Base-by-base conservation (phyloP, 2,888 invertebrate species). In the Nomada goodeniana region DNA sequence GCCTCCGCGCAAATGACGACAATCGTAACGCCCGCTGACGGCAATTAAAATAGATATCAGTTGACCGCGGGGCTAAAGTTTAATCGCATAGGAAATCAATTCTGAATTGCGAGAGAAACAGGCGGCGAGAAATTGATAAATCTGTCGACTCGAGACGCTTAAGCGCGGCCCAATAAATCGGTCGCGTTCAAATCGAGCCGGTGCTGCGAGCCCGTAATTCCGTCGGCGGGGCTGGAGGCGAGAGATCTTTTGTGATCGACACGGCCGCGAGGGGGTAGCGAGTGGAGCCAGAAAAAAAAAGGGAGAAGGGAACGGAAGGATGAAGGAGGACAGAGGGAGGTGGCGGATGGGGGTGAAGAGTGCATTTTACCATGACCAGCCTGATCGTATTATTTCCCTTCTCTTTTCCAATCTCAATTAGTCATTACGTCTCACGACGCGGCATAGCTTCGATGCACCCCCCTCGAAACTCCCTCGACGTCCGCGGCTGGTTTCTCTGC, bases 391-490 rank as follows among this genome's bases (percentile, higher is more conserved):
- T 88, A 88, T 87, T 75, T 80, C 83, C 77, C 75, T 63, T 75
- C 85, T 84, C 86, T 86, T 86, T 84, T 89, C 89, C 88, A 83
- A 89, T 90, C 90, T 89, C 89, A 89, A 89, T 89, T 89, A 89
- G 89, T 89, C 89, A 89, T 89, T 90, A 89, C 90, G 88, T 89
- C 89, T 89, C 83, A 83, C 85, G 83, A 76, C 83, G 70, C 80
- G 84, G 86, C 88, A 53, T 23, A 61, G 78, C 71, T 60, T 50
- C 79, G 88, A 88, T 88, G 88, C 86, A 84, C 80, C 82, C 88
- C 83, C 80, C 86, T 80, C 85, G 86, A 86, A 86, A 60, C 76
- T 64, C 87, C 77, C 86, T 44, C 82, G 67, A 53, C 86, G 85
- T 79, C 74, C 70, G 75, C 65, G 76, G 77, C 65, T 47, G 63